Evolutionary conservation across 1,140 invertebrate genomes (phyloP).

Genomic region (Dinothrombium tinctorium): DNA sequence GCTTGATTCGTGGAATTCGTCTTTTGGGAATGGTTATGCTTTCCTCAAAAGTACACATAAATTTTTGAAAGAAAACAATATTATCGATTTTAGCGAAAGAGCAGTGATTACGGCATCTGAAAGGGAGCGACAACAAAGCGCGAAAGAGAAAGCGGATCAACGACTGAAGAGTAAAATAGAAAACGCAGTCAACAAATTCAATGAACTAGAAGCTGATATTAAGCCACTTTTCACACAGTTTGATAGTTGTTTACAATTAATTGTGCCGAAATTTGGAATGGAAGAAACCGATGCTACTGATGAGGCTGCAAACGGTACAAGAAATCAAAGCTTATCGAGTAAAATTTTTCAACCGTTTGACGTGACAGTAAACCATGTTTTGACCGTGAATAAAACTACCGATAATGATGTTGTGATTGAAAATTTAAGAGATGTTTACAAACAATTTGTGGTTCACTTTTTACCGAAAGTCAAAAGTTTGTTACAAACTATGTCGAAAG

Average conservation of each 20-base stretch:
- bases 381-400: constrained; percentile 1
- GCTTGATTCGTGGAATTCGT: constrained; percentile 27
- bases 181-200: constrained; percentile 8
- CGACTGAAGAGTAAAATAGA: constrained; percentile 17
- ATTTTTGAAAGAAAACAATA: constrained; percentile 23
- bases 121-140: constrained; percentile 15
- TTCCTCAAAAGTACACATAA: constrained; percentile 26
- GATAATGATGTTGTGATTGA: constrained; percentile 14
- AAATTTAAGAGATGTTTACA: constrained; percentile 17
- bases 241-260: constrained; percentile 22
- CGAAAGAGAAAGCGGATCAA: constrained; percentile 15
- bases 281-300: constrained; percentile 10
- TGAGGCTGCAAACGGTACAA: not conserved
- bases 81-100: constrained; percentile 6
- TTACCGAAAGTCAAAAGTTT: constrained; percentile 13
- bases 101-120: constrained; percentile 10
- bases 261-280: constrained; percentile 19
- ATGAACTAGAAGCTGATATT: constrained; percentile 10
- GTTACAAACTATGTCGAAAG: constrained; percentile 4
- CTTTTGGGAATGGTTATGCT: constrained; percentile 27
- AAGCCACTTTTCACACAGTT: constrained; percentile 18
- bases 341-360: constrained; percentile 5
- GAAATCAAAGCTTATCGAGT: not conserved
- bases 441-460: constrained; percentile 14
- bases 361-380: constrained; percentile 3